Base-by-base conservation (phyloP, 2,113 vertebrate species). In the Ptilorrhoa leucosticta region DNA sequence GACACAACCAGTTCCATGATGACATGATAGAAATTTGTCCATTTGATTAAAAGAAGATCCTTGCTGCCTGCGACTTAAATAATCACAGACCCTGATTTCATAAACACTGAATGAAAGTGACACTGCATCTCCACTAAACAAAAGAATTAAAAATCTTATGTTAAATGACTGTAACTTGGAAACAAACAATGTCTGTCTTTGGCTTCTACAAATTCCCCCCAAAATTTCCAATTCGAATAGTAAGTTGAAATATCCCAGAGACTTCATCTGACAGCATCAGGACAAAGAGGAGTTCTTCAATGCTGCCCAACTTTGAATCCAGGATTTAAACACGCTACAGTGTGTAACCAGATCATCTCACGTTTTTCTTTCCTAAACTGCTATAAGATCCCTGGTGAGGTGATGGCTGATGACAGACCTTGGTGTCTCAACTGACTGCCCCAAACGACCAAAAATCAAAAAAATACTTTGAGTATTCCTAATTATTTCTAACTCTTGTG, bases 261-360 rank as follows among this genome's bases (percentile, higher is more conserved):
- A 70, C 48, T 80, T 94, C 31, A 48, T 87, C 58, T 80, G 53
- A 53, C 19, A 85, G 72, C 53, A 83, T 93, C 84, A 90, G 82
- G 64, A 45, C 65, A 93, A 96, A 53, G 15, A 94, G 15, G 31
- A 91, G 73, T 60, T 90, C 56, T 96, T 91, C 83, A 80, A 3
- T 31, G 30, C 72, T 89, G 39, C 58, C 40, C 5, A 9, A 93
- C 45, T 91, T 64, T 58, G 76, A 96, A 79, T 44, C 39, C 70
- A 86, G 91, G 97, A 98, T 96, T 97, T 97, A 96, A 87, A 97
- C 79, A 95, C 78, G 64, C 73, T 95, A 92, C 94, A 89, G 64
- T 64, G 92, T 97, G 97, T 98, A 98, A 98, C 95, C 94, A 98
- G 97, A 98, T 96, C 97, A 96, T 96, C 87, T 97, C 81, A 87